A percentile compares a stretch with the other conserved stretches of the same genome.
Evolutionary conservation across 2,113 vertebrate genomes (phyloP).

Genomic region (Mormyrus lacerda): DNA sequence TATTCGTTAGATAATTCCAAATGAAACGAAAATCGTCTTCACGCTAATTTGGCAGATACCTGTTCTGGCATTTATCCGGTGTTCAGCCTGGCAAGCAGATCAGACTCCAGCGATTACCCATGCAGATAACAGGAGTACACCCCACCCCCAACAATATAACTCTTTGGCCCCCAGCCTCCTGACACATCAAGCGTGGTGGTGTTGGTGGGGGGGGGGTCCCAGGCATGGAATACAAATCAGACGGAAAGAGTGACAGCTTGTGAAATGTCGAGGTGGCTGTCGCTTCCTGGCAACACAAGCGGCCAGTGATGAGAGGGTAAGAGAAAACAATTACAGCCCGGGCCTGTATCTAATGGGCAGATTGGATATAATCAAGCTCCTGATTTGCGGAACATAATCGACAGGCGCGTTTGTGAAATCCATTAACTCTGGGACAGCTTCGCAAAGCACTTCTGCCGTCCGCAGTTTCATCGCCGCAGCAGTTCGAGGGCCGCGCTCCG

Average conservation of each 20-base stretch:
- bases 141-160: constrained; percentile 8
- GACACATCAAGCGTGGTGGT: not conserved
- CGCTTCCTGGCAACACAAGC: constrained; percentile 37
- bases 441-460: constrained; percentile 20
- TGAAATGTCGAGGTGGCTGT: constrained; percentile 37
- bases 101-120: constrained; percentile 51
- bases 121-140: constrained; percentile 27
- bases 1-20: not conserved
- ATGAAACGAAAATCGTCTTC: not conserved
- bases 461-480: constrained; percentile 22
- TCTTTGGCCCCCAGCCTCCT: constrained; percentile 17
- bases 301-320: constrained; percentile 29
- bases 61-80: constrained; percentile 48
- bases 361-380: constrained; percentile 36
- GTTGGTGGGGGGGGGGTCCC: not conserved
- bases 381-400: constrained; percentile 13
- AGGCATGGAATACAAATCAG: constrained; percentile 51
- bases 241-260: constrained; percentile 46
- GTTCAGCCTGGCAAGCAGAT: constrained; percentile 56
- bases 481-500: not conserved
- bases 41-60: constrained; percentile 15
- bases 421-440: constrained; percentile 30
- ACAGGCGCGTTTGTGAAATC: constrained; percentile 28
- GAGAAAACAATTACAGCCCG: constrained; percentile 33
- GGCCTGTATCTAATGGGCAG: constrained; percentile 40